Base-by-base conservation (phyloP, 2,797 vertebrate genomes). In the Myripristis murdjan region DNA sequence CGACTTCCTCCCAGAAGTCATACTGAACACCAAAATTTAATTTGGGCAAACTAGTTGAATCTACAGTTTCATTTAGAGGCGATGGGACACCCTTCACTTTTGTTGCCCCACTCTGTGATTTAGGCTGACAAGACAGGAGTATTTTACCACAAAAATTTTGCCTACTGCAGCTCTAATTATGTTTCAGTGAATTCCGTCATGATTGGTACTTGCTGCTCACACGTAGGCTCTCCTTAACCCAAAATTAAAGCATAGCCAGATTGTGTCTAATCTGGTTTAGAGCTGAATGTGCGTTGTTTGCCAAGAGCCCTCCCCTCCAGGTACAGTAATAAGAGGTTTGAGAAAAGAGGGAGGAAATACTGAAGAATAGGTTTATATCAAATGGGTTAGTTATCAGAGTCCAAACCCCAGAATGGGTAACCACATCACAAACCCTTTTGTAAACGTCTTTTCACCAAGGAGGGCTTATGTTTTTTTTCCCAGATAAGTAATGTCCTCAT, bases 141-240 rank as follows among this genome's bases (percentile, higher is more conserved):
- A 23, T 58, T 66, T 20, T 66, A 66, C 63, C 70, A 63, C 16
- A 46, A 10, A 23, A 10, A 23, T 35, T 73, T 69, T 51, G 46
- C n/a, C 28, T 28, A 28, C 28, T 28, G 15, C 31, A 20, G 18
- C 5, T 7, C 70, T 66, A 63, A 54, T 14, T 56, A 12, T 41
- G 35, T 28, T 46, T 57, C 3, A 44, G 64, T 62, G 52, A 46
- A 64, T 47, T 31, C 37, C 51, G 12, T 20, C 20, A 33, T 23
- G 33, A 39, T 22, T 60, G 14, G 52, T 37, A 59, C 6, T 5
- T 39, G 59, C n/a, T 16, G 52, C 18, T 31, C 23, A 58, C 64
- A 53, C 64, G 14, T 14, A 51, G 18, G n/a, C 10, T n/a, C 52
- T 41, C 22, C 8, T 24, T 9, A 4, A 16, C 15, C 3, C 43